Evolutionary conservation across 1,140 invertebrate species (phyloP).

Genomic region (Leptopilina clavipes): DNA sequence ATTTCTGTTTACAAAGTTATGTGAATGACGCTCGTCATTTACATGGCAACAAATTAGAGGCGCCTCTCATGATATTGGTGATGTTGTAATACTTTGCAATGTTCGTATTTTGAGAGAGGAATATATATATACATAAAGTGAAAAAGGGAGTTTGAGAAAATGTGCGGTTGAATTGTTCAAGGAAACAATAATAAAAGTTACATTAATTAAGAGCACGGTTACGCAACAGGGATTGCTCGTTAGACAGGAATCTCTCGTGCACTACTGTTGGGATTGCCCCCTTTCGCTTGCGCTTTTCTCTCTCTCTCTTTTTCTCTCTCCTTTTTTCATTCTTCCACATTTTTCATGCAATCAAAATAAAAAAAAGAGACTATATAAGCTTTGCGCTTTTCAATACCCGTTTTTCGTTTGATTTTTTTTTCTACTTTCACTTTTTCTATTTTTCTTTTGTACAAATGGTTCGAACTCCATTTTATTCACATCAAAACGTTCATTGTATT

Average conservation of each 20-base stretch:
- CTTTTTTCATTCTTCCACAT: conserved; percentile 6
- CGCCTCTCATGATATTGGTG: conserved; percentile 2
- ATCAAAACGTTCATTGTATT: conserved; percentile 5
- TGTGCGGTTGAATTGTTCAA: conserved; percentile 60
- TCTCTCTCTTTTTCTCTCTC: too few relatives aligned
- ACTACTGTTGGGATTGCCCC: not conserved
- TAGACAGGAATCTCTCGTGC: conserved; percentile 46
- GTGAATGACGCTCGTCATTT: conserved; percentile 55
- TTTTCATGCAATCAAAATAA: conserved; percentile 4
- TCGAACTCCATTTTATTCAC: conserved; percentile 22
- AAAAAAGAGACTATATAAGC: not conserved
- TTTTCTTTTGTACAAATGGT: not conserved
- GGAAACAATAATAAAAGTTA: conserved; percentile 71
- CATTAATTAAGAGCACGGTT: conserved; percentile 68
- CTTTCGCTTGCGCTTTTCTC: not conserved
- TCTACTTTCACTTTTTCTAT: too few relatives aligned
- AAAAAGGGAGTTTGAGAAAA: conserved; percentile 39
- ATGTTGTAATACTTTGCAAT: not conserved
- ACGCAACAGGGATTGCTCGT: conserved; percentile 56
- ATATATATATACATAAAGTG: conserved; percentile 37
- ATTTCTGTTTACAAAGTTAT: conserved; percentile 55
- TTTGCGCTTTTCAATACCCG: conserved; percentile 17
- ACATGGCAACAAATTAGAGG: not conserved
- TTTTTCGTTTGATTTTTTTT: not conserved
- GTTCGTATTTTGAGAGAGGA: not conserved